A percentile compares a stretch with the other conserved stretches of the same genome.
These are phyloP conservation scores for Apoda limacodes DNA, from an alignment of 2,888 invertebrate genomes.

Conservation along the genomic window DNA sequence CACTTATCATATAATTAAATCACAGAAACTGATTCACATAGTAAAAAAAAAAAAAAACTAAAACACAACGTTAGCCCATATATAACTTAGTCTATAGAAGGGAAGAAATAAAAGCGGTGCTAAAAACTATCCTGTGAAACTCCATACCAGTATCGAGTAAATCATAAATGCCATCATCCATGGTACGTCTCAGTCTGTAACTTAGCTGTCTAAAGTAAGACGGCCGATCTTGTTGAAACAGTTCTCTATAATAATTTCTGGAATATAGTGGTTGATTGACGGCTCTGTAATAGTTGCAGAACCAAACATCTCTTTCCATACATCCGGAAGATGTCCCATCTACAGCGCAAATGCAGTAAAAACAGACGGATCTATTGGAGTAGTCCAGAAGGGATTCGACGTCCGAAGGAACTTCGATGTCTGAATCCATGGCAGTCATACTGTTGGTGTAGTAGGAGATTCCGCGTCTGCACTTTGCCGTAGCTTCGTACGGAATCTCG, in stretches of 20 bases:
- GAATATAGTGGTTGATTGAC: slow-evolving; percentile 23
- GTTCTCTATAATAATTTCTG: slow-evolving; percentile 29
- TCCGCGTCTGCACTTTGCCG: slow-evolving; percentile 38
- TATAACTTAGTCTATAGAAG: slow-evolving; percentile 9
- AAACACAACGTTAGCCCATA: slow-evolving; percentile 1
- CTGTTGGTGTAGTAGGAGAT: slow-evolving; percentile 49
- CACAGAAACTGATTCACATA: slow-evolving; percentile 6
- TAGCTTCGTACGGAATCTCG: slow-evolving; percentile 45
- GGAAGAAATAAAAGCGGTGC: slow-evolving; percentile 17
- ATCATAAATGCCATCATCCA: slow-evolving; percentile 43
- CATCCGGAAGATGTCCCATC: slow-evolving; percentile 30
- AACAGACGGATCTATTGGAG: slow-evolving; percentile 28
- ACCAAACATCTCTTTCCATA: slow-evolving; percentile 33
- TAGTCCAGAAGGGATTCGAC: slow-evolving; percentile 37
- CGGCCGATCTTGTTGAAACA: slow-evolving; percentile 42
- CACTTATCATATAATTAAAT: background rate
- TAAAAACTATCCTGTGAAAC: slow-evolving; percentile 11
- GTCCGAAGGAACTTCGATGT: slow-evolving; percentile 31
- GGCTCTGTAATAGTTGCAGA: slow-evolving; percentile 39
- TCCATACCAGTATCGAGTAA: slow-evolving; percentile 39
- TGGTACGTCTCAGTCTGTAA: slow-evolving; percentile 44
- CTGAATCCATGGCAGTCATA: slow-evolving; percentile 33
- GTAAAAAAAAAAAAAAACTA: background rate
- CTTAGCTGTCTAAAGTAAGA: slow-evolving; percentile 43
- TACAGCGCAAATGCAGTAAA: slow-evolving; percentile 42